Percentiles rank a stretch among this genome's conserved stretches.
These are phyloP conservation scores for Gallinago undulata DNA, from an alignment of 2,113 vertebrate species.

Conservation along the genomic window DNA sequence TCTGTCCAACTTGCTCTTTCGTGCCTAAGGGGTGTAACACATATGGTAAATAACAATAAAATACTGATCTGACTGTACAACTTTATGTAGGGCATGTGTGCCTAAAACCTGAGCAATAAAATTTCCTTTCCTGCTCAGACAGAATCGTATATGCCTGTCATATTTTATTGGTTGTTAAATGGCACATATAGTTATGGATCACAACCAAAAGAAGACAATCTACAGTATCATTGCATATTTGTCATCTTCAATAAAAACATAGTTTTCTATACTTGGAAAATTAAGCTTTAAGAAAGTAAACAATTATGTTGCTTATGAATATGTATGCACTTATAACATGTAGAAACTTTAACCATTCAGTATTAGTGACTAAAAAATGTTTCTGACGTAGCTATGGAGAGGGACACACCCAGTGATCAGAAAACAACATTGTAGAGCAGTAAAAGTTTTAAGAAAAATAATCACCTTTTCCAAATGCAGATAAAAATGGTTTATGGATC, in stretches of 20 bases:
- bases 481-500: not conserved
- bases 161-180: conserved; percentile 59
- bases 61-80: conserved; percentile 50
- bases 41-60: conserved; percentile 56
- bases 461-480: not conserved
- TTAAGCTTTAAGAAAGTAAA: not conserved
- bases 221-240: not conserved
- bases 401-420: not conserved
- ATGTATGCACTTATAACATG: not conserved
- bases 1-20: not conserved
- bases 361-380: not conserved
- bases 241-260: not conserved
- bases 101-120: conserved; percentile 61
- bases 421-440: not conserved
- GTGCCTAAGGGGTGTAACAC: conserved; percentile 9
- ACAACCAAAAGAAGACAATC: not conserved
- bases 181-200: not conserved
- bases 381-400: not conserved
- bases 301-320: not conserved
- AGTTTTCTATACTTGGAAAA: not conserved
- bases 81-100: conserved; percentile 62
- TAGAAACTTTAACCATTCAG: not conserved
- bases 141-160: conserved; percentile 42
- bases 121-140: conserved; percentile 48
- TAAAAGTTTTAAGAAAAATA: not conserved